Percentiles rank a stretch among this genome's conserved stretches.
These are phyloP conservation scores for Noturus placidus DNA, from an alignment of 2,113 vertebrate genomes.

Conservation along the genomic window DNA sequence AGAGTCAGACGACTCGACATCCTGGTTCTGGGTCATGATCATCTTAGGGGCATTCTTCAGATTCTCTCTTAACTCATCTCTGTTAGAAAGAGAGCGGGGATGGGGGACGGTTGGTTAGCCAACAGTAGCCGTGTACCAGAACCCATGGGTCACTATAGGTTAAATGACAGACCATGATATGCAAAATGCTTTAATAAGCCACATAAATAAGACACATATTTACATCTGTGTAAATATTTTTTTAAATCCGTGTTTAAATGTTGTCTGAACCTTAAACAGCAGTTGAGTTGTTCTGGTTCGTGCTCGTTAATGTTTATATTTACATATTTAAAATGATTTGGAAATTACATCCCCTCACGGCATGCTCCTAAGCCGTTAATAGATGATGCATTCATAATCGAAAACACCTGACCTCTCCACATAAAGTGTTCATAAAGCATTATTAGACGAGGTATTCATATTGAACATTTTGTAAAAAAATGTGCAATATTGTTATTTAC, in stretches of 20 bases:
- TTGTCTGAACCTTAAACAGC: background rate
- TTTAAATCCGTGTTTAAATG: background rate
- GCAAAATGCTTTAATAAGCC: background rate
- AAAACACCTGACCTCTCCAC: background rate
- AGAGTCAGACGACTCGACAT: constrained; percentile 88
- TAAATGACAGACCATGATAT: background rate
- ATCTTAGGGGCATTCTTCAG: constrained; percentile 97
- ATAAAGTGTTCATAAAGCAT: background rate
- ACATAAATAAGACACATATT: too few species aligned
- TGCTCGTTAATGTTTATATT: background rate
- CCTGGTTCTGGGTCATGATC: constrained; percentile 95
- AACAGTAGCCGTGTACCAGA: background rate
- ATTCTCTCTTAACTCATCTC: constrained; percentile 94
- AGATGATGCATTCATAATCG: background rate
- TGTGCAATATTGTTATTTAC: background rate
- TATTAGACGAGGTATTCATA: background rate
- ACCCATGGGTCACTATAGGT: background rate
- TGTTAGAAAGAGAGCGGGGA: constrained; percentile 57
- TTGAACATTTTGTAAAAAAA: background rate
- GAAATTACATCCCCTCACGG: too few species aligned
- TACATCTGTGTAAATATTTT: too few species aligned
- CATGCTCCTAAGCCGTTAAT: too few species aligned
- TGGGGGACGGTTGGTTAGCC: background rate
- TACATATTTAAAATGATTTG: too few species aligned
- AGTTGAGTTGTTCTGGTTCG: too few species aligned